Conservation (phyloP, 2,797 vertebrate species). For the Tolypeutes matacus region DNA sequence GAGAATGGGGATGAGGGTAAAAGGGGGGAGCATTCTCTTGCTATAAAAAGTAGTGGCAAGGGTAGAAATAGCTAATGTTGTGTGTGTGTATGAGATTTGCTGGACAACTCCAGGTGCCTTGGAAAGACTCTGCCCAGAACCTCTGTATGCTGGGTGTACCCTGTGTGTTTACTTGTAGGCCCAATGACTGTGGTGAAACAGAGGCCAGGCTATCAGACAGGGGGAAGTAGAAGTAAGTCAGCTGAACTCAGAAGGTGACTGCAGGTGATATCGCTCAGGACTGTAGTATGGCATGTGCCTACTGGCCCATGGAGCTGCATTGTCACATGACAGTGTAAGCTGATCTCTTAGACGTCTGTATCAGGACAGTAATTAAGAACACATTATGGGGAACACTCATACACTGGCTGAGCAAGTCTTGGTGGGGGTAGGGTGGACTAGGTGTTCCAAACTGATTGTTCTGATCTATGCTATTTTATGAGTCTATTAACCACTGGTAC, state of each 20-base stretch:
- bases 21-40: background rate
- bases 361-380: constrained; percentile 42
- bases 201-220: background rate
- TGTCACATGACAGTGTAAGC: background rate
- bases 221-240: background rate
- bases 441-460: constrained; percentile 72
- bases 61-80: background rate
- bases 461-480: constrained; percentile 73
- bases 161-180: rapidly evolving
- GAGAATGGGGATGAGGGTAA: background rate
- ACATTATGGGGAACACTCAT: background rate
- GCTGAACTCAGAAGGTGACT: background rate
- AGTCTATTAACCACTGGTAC: constrained; percentile 68
- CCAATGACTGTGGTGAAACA: background rate
- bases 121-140: background rate
- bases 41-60: background rate
- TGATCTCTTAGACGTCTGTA: background rate
- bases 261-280: background rate
- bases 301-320: background rate
- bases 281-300: background rate
- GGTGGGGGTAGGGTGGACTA: constrained; percentile 49
- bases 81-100: background rate
- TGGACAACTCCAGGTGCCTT: background rate
- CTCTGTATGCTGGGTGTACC: background rate
- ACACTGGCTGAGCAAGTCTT: background rate